phyloP scores from a whole-genome alignment of 2,113 vertebrate species.

The Paradoxurus hermaphroditus region DNA sequence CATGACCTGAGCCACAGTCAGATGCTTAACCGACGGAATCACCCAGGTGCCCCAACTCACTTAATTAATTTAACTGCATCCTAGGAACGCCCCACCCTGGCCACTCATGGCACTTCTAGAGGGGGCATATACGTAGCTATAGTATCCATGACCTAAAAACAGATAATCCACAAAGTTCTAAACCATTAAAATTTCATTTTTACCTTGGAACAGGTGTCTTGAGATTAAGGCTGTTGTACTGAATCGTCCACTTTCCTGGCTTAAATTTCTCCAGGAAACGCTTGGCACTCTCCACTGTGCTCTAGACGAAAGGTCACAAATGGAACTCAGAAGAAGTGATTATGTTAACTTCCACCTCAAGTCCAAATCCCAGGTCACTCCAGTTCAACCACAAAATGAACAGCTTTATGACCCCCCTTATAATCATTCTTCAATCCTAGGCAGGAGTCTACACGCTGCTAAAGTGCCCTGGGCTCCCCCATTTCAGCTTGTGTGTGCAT shows the following conservation, averaged over 20 bases:
- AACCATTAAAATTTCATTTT: not conserved
- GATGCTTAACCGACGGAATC: too few relatives aligned
- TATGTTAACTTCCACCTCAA: not conserved
- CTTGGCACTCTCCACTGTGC: conserved; percentile 94
- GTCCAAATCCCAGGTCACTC: not conserved
- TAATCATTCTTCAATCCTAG: not conserved
- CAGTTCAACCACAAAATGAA: not conserved
- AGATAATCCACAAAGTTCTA: not conserved
- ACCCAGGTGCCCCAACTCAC: not conserved
- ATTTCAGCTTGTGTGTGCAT: not conserved
- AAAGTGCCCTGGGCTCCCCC: not conserved
- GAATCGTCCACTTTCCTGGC: conserved; percentile 92
- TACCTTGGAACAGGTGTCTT: conserved; percentile 95
- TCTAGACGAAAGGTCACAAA: conserved; percentile 82
- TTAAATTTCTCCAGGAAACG: conserved; percentile 89
- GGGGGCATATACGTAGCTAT: not conserved
- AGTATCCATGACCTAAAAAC: not conserved
- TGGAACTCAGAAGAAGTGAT: not conserved
- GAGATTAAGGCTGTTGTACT: conserved; percentile 88
- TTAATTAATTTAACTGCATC: not conserved
- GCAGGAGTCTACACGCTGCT: not conserved
- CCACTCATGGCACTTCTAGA: not conserved
- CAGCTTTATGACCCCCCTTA: not conserved
- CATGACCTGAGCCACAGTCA: too few relatives aligned
- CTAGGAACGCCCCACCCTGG: not conserved